phyloP scores from a whole-genome alignment of 2,797 vertebrate genomes.

The Betta splendens region DNA sequence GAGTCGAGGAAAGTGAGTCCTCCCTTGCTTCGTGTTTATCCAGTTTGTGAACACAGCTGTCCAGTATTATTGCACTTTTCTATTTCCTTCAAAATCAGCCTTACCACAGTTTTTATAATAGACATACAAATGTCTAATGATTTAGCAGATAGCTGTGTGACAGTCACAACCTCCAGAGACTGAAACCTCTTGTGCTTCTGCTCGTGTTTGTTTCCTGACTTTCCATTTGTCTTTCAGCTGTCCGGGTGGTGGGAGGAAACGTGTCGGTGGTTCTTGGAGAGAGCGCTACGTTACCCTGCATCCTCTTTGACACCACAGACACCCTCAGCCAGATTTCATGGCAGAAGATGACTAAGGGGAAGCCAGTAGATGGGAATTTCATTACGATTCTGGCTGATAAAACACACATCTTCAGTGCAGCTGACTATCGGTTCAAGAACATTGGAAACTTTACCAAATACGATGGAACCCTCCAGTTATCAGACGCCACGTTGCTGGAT shows the following conservation, averaged over 20 bases:
- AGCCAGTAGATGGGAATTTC: slow-evolving; percentile 17
- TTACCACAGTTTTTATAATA: too few relatives aligned
- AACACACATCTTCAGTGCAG: accelerated
- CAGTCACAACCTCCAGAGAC: too few relatives aligned
- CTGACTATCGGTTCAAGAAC: slow-evolving; percentile 10
- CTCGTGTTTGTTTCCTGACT: background rate
- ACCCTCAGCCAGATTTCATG: slow-evolving; percentile 51
- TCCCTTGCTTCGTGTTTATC: too few relatives aligned
- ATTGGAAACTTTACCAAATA: slow-evolving; percentile 15
- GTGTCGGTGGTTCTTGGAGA: background rate
- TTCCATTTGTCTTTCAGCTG: too few relatives aligned
- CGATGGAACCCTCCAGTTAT: slow-evolving; percentile 41
- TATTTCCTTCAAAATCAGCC: too few relatives aligned
- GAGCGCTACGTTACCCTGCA: slow-evolving; percentile 26
- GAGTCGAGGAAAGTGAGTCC: too few relatives aligned
- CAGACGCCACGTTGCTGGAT: slow-evolving; percentile 30
- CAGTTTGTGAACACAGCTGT: too few relatives aligned
- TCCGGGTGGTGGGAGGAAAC: slow-evolving; percentile 13
- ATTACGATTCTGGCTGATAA: accelerated
- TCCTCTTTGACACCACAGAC: background rate
- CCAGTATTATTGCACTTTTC: too few relatives aligned
- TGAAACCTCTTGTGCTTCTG: too few relatives aligned
- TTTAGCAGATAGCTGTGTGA: too few relatives aligned
- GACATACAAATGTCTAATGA: too few relatives aligned
- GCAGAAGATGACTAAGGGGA: slow-evolving; percentile 44